A percentile compares a stretch with the other conserved stretches of the same genome.
These are phyloP conservation scores for Camponotus fellah DNA, from an alignment of 2,888 invertebrate species.

Conservation along the genomic window DNA sequence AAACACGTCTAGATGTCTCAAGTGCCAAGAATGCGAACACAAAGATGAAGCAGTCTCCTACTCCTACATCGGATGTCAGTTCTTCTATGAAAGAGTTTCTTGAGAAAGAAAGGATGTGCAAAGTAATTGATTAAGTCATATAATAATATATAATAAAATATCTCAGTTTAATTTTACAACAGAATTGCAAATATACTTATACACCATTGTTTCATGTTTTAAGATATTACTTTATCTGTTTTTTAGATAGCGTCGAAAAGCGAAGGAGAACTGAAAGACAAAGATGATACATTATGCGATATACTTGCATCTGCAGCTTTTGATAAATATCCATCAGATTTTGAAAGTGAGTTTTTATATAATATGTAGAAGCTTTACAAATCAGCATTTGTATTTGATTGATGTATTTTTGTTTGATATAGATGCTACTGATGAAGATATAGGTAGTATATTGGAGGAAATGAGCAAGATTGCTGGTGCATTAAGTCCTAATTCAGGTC, in stretches of 20 bases:
- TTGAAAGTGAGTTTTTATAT: slow-evolving; percentile 79
- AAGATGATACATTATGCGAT: slow-evolving; percentile 82
- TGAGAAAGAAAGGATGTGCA: slow-evolving; percentile 82
- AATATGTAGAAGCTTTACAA: background rate
- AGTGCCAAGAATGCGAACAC: slow-evolving; percentile 61
- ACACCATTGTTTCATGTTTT: background rate
- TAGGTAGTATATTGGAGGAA: slow-evolving; percentile 84
- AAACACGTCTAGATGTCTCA: slow-evolving; percentile 72
- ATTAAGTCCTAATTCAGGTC: slow-evolving; percentile 79
- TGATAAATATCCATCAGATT: slow-evolving; percentile 84
- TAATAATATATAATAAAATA: background rate
- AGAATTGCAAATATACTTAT: background rate
- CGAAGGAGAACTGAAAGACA: slow-evolving; percentile 77
- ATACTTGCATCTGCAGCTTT: slow-evolving; percentile 82
- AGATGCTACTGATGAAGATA: slow-evolving; percentile 85
- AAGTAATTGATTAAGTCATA: slow-evolving; percentile 71
- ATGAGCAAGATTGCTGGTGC: slow-evolving; percentile 84
- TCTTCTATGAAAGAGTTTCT: slow-evolving; percentile 84
- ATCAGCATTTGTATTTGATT: background rate
- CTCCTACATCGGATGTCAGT: slow-evolving; percentile 78
- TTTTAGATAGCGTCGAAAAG: slow-evolving; percentile 75
- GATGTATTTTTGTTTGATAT: slow-evolving; percentile 15
- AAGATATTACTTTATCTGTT: background rate
- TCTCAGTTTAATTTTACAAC: background rate
- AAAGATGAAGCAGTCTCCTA: slow-evolving; percentile 66